Evolutionary conservation across 1,140 invertebrate genomes (phyloP), one percentile per base, ranked within the genome.

Genomic region (Atta colombica): DNA sequence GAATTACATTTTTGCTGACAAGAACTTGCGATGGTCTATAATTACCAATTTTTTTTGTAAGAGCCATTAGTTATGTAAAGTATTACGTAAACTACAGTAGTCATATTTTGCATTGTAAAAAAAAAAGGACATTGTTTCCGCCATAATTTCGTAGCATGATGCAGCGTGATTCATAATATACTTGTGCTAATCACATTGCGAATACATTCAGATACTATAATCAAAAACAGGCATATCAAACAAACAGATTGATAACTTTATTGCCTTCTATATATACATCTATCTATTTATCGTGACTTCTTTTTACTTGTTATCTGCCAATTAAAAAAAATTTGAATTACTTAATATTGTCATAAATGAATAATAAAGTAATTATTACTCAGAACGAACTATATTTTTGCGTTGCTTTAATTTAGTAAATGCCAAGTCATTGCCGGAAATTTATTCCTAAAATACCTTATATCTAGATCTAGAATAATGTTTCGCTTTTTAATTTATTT

Each of bases 31-130:
- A 1, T 10, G 1, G 39, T 45, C 39, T 45, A 10, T 45, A 45
- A 45, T 45, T 3, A 45, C 8, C 1, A 10, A 45, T 45, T 45
- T 45, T 45, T 39, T 45, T 45, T 45, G 39, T 45, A n/a, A 71
- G 49, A 55, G 71, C 31, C 16, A 81, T 71, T 71, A 81, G 65
- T 82, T 82, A 82, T n/a, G 8, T 82, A 74, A 82, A 21, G 21
- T 25, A 6, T 28, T 49, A 82, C 28, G 4, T 45, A 71, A 55
- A n/a, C 1, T 45, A 12, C 55, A 45, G 35, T 31, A 45, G 35
- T 31, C 39, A 12, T 14, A 14, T 82, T 61, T 74, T 82, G 25
- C 31, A 60, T 25, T 12, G 6, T 18, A 74, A 21, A 60, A 49
- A 31, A 49, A 69, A 69, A 68, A 7, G 39, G 3, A 45, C 7